phyloP scores from a whole-genome alignment of 2,113 vertebrate species.

The Glareola pratincola region DNA sequence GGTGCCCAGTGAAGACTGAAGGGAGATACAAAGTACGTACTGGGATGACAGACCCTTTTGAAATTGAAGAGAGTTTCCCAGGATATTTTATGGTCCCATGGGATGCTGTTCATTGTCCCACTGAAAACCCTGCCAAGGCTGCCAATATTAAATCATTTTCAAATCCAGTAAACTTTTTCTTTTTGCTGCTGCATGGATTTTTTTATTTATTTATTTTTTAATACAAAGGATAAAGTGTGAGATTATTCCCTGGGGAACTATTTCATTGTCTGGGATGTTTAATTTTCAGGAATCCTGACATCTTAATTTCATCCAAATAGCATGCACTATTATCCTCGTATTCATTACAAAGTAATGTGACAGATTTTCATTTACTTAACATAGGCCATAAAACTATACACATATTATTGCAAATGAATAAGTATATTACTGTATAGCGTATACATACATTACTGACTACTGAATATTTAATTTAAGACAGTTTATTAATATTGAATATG shows the following conservation, averaged over 20 bases:
- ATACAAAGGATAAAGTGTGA: background rate
- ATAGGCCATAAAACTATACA: background rate
- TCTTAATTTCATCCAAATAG: background rate
- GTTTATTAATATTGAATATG: background rate
- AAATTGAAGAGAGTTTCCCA: background rate
- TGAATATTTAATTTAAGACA: background rate
- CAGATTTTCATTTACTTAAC: background rate
- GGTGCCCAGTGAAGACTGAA: background rate
- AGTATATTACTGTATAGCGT: background rate
- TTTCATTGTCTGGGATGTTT: background rate
- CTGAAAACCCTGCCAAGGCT: background rate
- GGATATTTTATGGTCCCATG: background rate
- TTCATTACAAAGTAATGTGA: background rate
- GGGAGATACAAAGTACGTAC: background rate
- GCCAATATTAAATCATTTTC: background rate
- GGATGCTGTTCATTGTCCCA: background rate
- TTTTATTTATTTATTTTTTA: too few species aligned
- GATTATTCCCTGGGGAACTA: background rate
- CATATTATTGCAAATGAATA: background rate
- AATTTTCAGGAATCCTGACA: background rate
- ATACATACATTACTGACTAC: background rate
- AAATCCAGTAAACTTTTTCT: background rate
- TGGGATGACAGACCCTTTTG: background rate
- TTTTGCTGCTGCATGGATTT: background rate
- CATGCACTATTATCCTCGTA: background rate